Evolutionary conservation across 2,113 vertebrate species (phyloP), one percentile per base, ranked within the genome.

Genomic region (Channa argus): DNA sequence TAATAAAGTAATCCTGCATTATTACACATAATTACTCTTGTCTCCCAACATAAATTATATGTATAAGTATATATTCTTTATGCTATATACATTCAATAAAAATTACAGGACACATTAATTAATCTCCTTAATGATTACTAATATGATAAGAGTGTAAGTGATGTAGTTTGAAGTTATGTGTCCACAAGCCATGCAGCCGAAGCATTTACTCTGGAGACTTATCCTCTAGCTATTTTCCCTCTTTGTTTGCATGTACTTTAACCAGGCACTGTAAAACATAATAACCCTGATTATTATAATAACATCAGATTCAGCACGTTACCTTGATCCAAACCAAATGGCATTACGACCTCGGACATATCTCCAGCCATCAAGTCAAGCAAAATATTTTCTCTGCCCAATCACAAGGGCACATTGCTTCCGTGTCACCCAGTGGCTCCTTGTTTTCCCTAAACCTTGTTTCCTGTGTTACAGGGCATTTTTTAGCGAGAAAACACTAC

Each of bases 351-450:
- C 66, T 73, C 33, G n/a, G 43, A 67, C 88, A 86, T 84, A 85
- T 78, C 82, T 89, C 74, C 76, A 88, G 65, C 83, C 86, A 86
- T 82, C 74, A 34, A 86, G 86, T 90, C 80, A 80, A 89, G 78
- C 80, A 79, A 91, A 93, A 92, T 90, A 90, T 94, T 94, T 93
- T 92, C 89, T 89, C 83, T 94, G 53, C 81, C 84, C 90, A 91
- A 87, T 93, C 93, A 59, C 41, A 67, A 63, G 80, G 81, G 88
- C 86, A 89, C 86, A 84, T 88, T 63, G 77, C 78, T 93, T 94
- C 93, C 93, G 70, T 65, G 83, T 86, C 83, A 88, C 86, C 87
- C 77, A 78, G 46, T 75, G 73, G 74, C 71, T 88, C 5, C 61
- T 79, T 84, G 79, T 92, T 92, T 92, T 92, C 80, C 89, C 90